phyloP scores from a whole-genome alignment of 2,888 invertebrate genomes.

The Epirrhoe alternata region DNA sequence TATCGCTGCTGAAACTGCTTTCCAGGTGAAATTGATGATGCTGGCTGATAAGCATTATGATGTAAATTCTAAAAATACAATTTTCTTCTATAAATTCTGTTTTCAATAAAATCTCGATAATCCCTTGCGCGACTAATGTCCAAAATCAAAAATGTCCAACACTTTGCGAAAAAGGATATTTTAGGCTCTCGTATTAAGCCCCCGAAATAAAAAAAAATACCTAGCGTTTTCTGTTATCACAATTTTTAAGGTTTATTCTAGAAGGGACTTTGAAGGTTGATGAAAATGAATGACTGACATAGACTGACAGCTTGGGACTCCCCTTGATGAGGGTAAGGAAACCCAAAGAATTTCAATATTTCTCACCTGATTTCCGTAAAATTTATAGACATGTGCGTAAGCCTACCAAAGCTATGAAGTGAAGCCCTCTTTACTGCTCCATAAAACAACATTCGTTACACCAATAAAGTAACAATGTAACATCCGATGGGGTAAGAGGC shows the following conservation, averaged over 20 bases:
- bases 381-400: not conserved
- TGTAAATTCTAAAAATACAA: too few species aligned
- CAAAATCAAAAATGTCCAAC: too few species aligned
- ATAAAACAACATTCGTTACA: slow-evolving; percentile 1
- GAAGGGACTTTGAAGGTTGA: not conserved
- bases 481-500: not conserved
- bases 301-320: not conserved
- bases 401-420: not conserved
- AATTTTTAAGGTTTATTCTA: not conserved
- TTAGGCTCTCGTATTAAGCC: too few species aligned
- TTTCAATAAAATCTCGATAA: too few species aligned
- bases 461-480: slow-evolving; percentile 1
- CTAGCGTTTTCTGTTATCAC: not conserved
- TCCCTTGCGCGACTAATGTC: too few species aligned
- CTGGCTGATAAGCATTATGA: too few species aligned
- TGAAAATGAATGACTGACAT: not conserved
- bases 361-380: not conserved
- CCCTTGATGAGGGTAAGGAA: not conserved
- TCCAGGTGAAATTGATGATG: slow-evolving; percentile 81
- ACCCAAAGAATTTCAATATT: not conserved
- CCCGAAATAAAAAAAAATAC: too few species aligned
- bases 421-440: slow-evolving; percentile 1
- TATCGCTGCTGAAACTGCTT: slow-evolving; percentile 89
- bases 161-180: too few species aligned
- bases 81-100: too few species aligned